A percentile compares a stretch with the other conserved stretches of the same genome.
Conservation (phyloP, 2,888 invertebrate species). For the Mantis religiosa region DNA sequence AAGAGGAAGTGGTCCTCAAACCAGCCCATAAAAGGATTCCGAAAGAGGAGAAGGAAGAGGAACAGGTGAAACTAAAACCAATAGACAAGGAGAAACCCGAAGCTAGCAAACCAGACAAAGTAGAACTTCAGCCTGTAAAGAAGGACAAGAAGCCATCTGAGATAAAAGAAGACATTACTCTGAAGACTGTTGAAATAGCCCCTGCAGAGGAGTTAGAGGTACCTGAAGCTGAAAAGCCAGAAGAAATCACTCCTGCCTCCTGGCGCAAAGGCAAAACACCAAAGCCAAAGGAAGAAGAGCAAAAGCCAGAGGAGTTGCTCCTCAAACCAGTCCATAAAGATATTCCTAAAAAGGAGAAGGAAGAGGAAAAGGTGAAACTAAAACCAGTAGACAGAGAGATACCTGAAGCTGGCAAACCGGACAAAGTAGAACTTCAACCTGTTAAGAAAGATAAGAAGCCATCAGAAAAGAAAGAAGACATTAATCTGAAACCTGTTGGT, state of each 20-base stretch:
- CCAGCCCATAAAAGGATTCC: conserved; percentile 31
- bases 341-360: conserved; percentile 37
- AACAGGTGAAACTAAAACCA: conserved; percentile 28
- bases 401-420: neutral
- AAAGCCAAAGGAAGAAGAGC: conserved; percentile 11
- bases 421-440: conserved; percentile 36
- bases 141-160: conserved; percentile 42
- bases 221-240: conserved; percentile 15
- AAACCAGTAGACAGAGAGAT: neutral
- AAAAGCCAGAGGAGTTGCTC: conserved; percentile 34
- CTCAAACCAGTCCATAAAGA: conserved; percentile 35
- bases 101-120: conserved; percentile 32
- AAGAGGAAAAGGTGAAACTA: conserved; percentile 3
- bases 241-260: conserved; percentile 39
- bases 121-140: conserved; percentile 27
- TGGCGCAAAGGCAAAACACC: conserved; percentile 15
- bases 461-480: conserved; percentile 39
- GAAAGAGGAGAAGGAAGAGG: conserved; percentile 34
- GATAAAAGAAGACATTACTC: conserved; percentile 46
- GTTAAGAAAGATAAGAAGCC: conserved; percentile 14
- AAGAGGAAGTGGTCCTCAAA: conserved; percentile 38
- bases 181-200: conserved; percentile 34
- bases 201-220: neutral
- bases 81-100: conserved; percentile 27
- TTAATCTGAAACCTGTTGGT: conserved; percentile 46